phyloP scores from a whole-genome alignment of 2,797 vertebrate species.

The Melanotaenia trifasciata region DNA sequence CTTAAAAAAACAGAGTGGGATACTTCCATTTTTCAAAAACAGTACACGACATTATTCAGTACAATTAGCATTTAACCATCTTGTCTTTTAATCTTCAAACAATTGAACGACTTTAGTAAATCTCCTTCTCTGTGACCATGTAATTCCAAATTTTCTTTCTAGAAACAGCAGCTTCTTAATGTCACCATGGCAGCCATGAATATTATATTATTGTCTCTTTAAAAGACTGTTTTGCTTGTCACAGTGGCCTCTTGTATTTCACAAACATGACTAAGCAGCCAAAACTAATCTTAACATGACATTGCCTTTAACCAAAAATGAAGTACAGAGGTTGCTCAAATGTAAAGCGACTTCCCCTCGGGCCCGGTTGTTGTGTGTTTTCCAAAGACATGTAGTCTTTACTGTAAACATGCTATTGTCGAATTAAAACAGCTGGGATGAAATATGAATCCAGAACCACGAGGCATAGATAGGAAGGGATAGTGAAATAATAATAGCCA shows the following conservation, averaged over 20 bases:
- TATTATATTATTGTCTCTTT: constrained; percentile 36
- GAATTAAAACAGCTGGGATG: neutral
- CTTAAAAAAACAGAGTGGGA: neutral
- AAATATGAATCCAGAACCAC: constrained; percentile 7
- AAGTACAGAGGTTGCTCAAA: constrained; percentile 8
- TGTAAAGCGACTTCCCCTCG: neutral
- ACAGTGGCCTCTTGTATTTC: constrained; percentile 29
- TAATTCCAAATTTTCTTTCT: constrained; percentile 38
- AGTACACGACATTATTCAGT: neutral
- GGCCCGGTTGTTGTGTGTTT: neutral
- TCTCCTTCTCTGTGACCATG: constrained; percentile 12
- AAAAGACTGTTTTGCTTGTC: constrained; percentile 42
- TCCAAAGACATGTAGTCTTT: neutral
- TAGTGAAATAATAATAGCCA: constrained; percentile 9
- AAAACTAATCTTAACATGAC: constrained; percentile 52
- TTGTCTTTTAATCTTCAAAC: constrained; percentile 8
- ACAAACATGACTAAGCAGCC: constrained; percentile 46
- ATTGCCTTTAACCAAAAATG: constrained; percentile 25
- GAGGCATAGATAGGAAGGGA: neutral
- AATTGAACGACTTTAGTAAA: constrained; percentile 12
- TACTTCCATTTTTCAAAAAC: neutral
- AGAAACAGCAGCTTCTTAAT: constrained; percentile 34
- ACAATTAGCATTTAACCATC: neutral
- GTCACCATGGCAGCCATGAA: constrained; percentile 43
- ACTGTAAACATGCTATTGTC: neutral